These are phyloP conservation scores for Lithophane semibrunnea DNA, from an alignment of 2,888 invertebrate species.

Conservation along the genomic window DNA sequence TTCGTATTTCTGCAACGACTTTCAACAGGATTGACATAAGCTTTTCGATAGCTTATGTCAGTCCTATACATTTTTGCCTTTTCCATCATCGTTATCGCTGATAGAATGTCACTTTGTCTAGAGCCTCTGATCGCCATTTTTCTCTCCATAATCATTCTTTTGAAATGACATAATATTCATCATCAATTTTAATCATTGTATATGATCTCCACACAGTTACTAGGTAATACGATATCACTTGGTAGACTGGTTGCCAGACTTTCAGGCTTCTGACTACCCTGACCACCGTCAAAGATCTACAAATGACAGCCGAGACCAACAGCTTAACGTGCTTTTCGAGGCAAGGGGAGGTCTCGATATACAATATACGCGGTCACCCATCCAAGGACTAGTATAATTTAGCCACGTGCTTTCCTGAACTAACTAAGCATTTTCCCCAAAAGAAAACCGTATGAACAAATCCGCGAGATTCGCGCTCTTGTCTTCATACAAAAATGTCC, in stretches of 20 bases:
- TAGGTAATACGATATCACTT: not conserved
- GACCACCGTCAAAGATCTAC: not conserved
- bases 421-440: not conserved
- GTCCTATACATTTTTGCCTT: no score
- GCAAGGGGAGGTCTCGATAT: no score
- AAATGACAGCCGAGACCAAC: no score
- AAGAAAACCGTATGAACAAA: no score
- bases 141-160: not conserved
- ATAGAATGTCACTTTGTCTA: no score
- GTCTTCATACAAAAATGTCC: slow-evolving; percentile 8
- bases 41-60: no score
- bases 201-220: not conserved
- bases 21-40: no score
- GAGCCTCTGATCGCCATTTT: not conserved
- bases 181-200: no score
- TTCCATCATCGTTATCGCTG: no score
- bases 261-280: not conserved
- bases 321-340: no score
- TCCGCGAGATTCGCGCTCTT: not conserved
- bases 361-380: no score
- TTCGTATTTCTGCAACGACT: no score
- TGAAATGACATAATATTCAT: not conserved
- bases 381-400: not conserved
- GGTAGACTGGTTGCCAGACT: not conserved
- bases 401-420: not conserved